Conservation (phyloP, 2,113 vertebrate species). For the Pleuronectes platessa region DNA sequence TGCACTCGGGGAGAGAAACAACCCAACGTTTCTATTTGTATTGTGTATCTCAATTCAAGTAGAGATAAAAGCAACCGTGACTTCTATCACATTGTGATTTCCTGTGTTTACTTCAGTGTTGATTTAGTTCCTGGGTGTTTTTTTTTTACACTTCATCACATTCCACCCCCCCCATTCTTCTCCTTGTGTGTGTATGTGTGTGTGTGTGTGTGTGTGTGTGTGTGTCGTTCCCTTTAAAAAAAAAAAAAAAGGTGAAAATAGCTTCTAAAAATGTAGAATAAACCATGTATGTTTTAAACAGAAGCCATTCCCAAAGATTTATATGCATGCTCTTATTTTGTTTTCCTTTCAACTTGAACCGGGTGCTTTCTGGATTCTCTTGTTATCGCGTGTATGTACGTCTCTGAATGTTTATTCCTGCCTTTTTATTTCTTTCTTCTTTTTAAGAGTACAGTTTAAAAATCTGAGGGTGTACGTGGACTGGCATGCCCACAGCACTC, state of each 20-base stretch:
- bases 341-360: constrained; percentile 62
- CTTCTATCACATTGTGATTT: constrained; percentile 65
- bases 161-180: constrained; percentile 22
- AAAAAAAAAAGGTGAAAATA: constrained; percentile 62
- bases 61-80: constrained; percentile 73
- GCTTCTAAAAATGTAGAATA: constrained; percentile 79
- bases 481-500: constrained; percentile 59
- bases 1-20: constrained; percentile 54
- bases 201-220: constrained; percentile 58
- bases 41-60: constrained; percentile 70
- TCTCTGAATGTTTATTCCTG: constrained; percentile 52
- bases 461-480: constrained; percentile 62
- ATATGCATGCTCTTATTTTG: constrained; percentile 77
- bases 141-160: too few species aligned
- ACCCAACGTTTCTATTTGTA: constrained; percentile 63
- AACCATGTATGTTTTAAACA: constrained; percentile 78
- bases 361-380: constrained; percentile 66
- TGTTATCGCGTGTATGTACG: constrained; percentile 67
- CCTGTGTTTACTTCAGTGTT: constrained; percentile 69
- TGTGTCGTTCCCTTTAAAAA: constrained; percentile 48
- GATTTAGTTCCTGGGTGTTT: constrained; percentile 41
- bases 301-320: constrained; percentile 78
- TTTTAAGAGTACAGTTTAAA: constrained; percentile 51
- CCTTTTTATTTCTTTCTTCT: constrained; percentile 32
- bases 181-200: constrained; percentile 56